phyloP scores from a whole-genome alignment of 2,113 vertebrate species.

The Paramisgurnus dabryanus region DNA sequence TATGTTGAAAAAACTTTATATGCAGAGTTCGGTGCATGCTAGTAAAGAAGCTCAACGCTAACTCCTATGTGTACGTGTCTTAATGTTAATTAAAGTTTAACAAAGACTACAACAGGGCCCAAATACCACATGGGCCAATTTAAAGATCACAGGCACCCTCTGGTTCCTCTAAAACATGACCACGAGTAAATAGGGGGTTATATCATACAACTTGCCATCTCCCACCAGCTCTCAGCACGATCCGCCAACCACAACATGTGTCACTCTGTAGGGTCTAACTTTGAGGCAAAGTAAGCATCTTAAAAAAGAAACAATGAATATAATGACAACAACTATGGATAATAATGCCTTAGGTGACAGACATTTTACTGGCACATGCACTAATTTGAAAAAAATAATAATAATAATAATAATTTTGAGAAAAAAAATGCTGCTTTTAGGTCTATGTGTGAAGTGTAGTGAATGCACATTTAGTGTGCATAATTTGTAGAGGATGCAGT shows the following conservation, averaged over 20 bases:
- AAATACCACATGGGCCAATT: slow-evolving; percentile 1
- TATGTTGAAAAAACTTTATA: no score
- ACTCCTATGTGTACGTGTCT: no score
- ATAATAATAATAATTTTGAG: no score
- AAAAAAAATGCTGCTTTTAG: background rate
- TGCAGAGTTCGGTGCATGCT: no score
- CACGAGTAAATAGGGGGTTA: background rate
- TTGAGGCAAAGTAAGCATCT: background rate
- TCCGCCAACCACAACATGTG: slow-evolving; percentile 20
- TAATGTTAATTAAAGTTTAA: no score
- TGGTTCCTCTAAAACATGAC: slow-evolving; percentile 32
- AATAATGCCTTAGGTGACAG: slow-evolving; percentile 8
- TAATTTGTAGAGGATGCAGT: no score
- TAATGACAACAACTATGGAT: background rate
- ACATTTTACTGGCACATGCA: background rate
- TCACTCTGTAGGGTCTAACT: background rate
- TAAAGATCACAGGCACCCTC: slow-evolving; percentile 32
- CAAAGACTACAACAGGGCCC: no score
- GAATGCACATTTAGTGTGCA: no score
- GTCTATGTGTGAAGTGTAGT: no score
- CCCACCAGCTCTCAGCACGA: slow-evolving; percentile 22
- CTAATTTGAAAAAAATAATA: no score
- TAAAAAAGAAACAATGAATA: background rate
- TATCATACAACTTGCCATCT: slow-evolving; percentile 21
- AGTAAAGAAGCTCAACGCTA: no score